A percentile compares a stretch with the other conserved stretches of the same genome.
Conservation (phyloP, 2,113 vertebrate species). For the Cyphomyrus discorhynchus region DNA sequence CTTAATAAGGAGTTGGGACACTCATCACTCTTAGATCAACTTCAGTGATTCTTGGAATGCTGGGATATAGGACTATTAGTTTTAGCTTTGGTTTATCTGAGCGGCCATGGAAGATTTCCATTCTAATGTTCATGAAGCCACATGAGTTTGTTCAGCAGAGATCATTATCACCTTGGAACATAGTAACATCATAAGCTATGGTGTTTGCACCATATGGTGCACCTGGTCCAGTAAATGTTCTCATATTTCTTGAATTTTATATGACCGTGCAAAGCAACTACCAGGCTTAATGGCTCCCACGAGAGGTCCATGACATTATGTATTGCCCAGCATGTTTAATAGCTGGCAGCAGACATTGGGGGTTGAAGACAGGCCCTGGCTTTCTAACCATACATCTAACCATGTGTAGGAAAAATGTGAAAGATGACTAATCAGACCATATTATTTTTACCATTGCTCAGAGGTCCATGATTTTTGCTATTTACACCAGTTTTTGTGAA, state of each 20-base stretch:
- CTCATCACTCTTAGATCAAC: neutral
- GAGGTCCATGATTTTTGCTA: neutral
- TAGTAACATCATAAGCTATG: neutral
- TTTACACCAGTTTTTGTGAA: neutral
- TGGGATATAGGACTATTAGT: neutral
- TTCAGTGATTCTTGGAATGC: neutral
- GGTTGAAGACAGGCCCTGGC: neutral
- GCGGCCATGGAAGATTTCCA: neutral
- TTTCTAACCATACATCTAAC: neutral
- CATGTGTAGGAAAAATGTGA: neutral
- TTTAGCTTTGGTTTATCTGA: neutral
- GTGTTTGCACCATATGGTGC: neutral
- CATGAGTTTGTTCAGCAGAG: neutral
- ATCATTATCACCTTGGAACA: neutral
- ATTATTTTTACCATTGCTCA: neutral
- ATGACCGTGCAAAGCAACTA: neutral
- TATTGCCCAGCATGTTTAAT: neutral
- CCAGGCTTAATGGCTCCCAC: neutral
- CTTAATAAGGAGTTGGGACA: neutral
- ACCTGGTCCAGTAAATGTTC: neutral
- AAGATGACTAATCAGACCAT: neutral
- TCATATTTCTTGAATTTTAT: neutral
- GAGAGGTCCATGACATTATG: neutral
- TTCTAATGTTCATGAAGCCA: neutral
- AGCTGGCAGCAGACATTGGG: neutral